Percentiles rank a stretch among this genome's conserved stretches.
phyloP scores from a whole-genome alignment of 35 echinoderm and acorn worm species.

The Ophiothrix spiculata region DNA sequence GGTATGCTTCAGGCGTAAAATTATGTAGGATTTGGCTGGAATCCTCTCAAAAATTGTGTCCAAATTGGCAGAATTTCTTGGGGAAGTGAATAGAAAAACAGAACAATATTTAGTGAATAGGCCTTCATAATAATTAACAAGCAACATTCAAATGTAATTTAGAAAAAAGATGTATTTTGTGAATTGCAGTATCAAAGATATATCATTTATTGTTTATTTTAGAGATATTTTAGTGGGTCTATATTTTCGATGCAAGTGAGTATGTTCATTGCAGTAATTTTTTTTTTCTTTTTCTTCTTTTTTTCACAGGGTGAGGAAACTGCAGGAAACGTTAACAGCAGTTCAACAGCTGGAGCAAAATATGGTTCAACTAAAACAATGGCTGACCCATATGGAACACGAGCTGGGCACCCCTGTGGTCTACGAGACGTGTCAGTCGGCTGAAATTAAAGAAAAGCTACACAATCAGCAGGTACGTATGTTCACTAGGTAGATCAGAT shows the following conservation, averaged over 20 bases:
- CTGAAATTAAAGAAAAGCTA: slow-evolving; percentile 85
- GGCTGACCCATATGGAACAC: slow-evolving; percentile 78
- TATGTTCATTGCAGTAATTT: too few species aligned
- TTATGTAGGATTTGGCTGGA: neutral
- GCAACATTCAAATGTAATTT: neutral
- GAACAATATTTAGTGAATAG: too few species aligned
- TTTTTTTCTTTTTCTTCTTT: neutral
- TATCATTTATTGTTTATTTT: neutral
- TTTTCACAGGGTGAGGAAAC: slow-evolving; percentile 78
- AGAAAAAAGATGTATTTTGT: neutral
- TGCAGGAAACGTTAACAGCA: slow-evolving; percentile 80
- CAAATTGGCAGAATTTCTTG: too few species aligned
- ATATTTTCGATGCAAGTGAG: too few species aligned
- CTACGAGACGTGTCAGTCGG: slow-evolving; percentile 73
- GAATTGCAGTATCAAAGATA: neutral
- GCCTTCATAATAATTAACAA: neutral
- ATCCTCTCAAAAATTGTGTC: too few species aligned
- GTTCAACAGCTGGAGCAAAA: slow-evolving; percentile 88
- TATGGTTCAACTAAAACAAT: slow-evolving; percentile 74
- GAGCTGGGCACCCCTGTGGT: slow-evolving; percentile 73
- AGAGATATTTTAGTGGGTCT: too few species aligned
- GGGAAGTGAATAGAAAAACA: too few species aligned
- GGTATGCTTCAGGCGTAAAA: neutral
- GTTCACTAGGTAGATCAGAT: neutral
- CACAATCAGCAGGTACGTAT: slow-evolving; percentile 58